Base-by-base conservation (phyloP, 2,797 vertebrate species). In the Salmo trutta region DNA sequence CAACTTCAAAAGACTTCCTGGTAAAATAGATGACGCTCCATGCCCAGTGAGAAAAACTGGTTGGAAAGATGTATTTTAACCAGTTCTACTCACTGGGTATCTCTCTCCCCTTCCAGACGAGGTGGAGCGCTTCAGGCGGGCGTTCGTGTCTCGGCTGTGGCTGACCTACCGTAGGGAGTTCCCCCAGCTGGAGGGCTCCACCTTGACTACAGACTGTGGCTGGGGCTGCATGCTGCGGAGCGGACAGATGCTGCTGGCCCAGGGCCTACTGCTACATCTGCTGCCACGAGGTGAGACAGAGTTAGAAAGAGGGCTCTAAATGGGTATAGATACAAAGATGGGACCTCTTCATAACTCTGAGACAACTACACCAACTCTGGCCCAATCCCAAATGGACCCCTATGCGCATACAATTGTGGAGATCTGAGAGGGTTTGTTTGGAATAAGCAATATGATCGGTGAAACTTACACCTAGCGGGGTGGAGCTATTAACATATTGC, bases 221-320 rank as follows among this genome's bases (percentile, higher is more conserved):
- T 98, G 97, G 97, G 96, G 97, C 73, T 98, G 97, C 78, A 97
- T 96, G 95, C 86, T 98, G 75, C 95, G 97, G 75, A 97, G 95
- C 0, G 97, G 96, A 1, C 97, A 98, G 91, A 98, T 98, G 97
- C 89, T 98, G 86, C 91, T 98, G 75, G 97, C 96, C 0, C 96
- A 97, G 89, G 96, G 96, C 3, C 93, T 98, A 1, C 83, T 97
- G 70, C 87, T 94, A 5, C 97, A 98, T 86, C 85, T 96, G 79
- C 92, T 97, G 82, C 93, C 95, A 41, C 86, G 92, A 95, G 95
- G 97, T 95, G 54, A 54, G 71, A 41, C 21, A 52, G 15, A 68
- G 16, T 47, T 47, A 12, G 41, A 47, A 47, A 47, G 41, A 41
- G 41, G 8, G 41, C 41, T 41, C 8, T 41, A 10, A 10, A 41